A percentile compares a stretch with the other conserved stretches of the same genome.
These are phyloP conservation scores for Rhagoletis pomonella DNA, from an alignment of 1,140 invertebrate genomes.

Conservation along the genomic window DNA sequence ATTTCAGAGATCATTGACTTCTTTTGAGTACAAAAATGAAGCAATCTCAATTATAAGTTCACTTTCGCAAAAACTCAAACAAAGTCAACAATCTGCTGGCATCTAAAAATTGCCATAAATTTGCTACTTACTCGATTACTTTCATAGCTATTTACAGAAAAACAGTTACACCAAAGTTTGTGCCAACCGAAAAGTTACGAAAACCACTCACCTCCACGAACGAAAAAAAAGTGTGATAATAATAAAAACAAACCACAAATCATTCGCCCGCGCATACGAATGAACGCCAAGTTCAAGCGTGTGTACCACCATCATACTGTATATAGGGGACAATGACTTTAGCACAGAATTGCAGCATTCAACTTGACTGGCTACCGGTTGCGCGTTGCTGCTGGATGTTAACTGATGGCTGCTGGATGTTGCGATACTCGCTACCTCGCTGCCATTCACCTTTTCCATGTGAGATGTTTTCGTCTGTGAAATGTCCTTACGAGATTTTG, in stretches of 20 bases:
- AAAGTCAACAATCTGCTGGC: background rate
- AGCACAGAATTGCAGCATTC: no score
- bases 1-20: no score
- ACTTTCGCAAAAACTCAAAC: background rate
- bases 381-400: background rate
- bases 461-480: background rate
- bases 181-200: background rate
- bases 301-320: no score
- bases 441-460: slow-evolving; percentile 12
- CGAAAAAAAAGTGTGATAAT: background rate
- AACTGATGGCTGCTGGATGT: background rate
- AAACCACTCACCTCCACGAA: background rate
- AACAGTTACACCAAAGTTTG: background rate
- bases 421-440: background rate
- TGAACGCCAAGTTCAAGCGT: slow-evolving; percentile 24
- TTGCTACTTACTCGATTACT: background rate
- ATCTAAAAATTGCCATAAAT: background rate
- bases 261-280: slow-evolving; percentile 7
- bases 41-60: background rate
- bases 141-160: background rate
- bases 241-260: background rate
- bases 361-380: slow-evolving; percentile 32
- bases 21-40: no score
- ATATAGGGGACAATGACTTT: slow-evolving; percentile 27
- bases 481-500: slow-evolving; percentile 35